These are phyloP conservation scores for Pipistrellus kuhlii DNA, from an alignment of 2,797 vertebrate species.

Conservation along the genomic window DNA sequence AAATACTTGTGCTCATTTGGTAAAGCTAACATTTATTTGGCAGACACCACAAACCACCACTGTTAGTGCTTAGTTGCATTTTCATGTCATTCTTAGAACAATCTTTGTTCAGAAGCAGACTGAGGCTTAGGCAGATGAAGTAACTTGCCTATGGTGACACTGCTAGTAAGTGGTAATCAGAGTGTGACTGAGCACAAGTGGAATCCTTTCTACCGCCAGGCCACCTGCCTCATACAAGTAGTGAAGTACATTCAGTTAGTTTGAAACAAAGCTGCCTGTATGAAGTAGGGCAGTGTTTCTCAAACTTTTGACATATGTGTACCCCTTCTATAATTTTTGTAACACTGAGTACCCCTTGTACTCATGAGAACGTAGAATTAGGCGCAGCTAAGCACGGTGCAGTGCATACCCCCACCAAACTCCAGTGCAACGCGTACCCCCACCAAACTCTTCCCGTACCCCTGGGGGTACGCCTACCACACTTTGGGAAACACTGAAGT, in stretches of 20 bases:
- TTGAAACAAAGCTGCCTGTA: neutral
- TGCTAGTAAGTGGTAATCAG: neutral
- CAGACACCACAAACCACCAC: neutral
- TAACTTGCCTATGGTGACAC: neutral
- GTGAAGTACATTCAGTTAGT: neutral
- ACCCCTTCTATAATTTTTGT: too few species aligned
- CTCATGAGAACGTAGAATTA: too few species aligned
- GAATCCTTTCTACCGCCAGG: neutral
- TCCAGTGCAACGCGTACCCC: too few species aligned
- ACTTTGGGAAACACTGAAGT: neutral
- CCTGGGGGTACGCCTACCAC: too few species aligned
- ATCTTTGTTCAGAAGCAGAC: slow-evolving; percentile 33
- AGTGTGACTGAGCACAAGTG: neutral
- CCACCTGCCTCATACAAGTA: neutral
- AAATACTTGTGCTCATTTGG: neutral
- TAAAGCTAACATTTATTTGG: slow-evolving; percentile 3
- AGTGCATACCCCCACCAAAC: too few species aligned
- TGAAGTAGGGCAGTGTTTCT: neutral
- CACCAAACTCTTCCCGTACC: too few species aligned
- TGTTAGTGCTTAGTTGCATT: neutral
- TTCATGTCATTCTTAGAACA: neutral
- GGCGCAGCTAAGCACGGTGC: too few species aligned
- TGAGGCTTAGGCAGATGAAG: neutral
- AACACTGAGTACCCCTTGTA: too few species aligned
- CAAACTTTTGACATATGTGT: too few species aligned